Percentiles rank a stretch among this genome's conserved stretches.
phyloP scores from a whole-genome alignment of 2,888 invertebrate species.

The Drosophila paramelanica region DNA sequence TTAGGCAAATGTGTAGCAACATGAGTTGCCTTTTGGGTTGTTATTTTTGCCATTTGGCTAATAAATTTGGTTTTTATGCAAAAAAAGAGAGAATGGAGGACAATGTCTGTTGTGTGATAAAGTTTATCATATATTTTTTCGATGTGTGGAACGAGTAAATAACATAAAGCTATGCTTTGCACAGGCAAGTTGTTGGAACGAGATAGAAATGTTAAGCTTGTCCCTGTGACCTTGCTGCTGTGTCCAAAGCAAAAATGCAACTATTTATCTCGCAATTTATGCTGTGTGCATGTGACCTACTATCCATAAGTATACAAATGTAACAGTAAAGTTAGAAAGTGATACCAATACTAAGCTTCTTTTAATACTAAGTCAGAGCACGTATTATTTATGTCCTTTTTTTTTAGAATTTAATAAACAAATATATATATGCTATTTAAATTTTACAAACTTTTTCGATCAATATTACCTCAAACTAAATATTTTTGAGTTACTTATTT shows the following conservation, averaged over 20 bases:
- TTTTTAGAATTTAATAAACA: no score
- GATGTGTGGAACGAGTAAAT: slow-evolving; percentile 11
- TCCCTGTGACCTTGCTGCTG: background rate
- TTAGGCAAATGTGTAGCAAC: slow-evolving; percentile 50
- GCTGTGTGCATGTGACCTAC: background rate
- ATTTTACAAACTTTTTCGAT: no score
- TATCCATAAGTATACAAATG: no score
- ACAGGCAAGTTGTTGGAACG: background rate
- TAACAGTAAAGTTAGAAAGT: no score
- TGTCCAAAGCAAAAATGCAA: background rate
- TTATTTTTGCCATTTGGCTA: slow-evolving; percentile 31
- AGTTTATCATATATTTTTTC: slow-evolving; percentile 49
- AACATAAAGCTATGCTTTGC: background rate
- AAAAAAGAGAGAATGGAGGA: no score
- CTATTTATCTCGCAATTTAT: background rate
- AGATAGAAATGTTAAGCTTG: background rate
- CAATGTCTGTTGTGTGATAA: slow-evolving; percentile 39
- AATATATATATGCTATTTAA: no score
- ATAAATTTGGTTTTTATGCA: slow-evolving; percentile 55
- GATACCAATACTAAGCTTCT: background rate
- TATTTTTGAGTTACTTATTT: no score
- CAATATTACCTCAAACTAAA: no score
- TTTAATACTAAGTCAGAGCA: no score
- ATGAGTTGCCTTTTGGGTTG: slow-evolving; percentile 22
- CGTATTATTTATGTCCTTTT: no score